Evolutionary conservation across 1,140 invertebrate species (phyloP).

Genomic region (Alviniconcha marisindica): DNA sequence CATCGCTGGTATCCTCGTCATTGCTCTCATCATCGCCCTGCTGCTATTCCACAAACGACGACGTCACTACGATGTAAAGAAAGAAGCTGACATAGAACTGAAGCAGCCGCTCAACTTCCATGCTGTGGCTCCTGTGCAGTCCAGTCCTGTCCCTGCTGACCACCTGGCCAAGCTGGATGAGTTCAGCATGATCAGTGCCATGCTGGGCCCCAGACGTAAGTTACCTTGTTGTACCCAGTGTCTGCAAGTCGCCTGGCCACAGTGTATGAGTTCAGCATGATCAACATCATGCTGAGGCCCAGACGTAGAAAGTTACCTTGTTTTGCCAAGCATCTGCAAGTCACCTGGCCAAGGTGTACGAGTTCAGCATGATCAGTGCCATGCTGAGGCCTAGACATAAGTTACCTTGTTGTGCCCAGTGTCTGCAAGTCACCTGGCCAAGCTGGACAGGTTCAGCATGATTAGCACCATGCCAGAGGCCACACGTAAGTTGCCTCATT

Average conservation of each 20-base stretch:
- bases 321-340: slow-evolving; percentile 42
- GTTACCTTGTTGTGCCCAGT: too few relatives aligned
- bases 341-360: slow-evolving; percentile 69
- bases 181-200: slow-evolving; percentile 70
- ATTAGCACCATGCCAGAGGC: slow-evolving; percentile 64
- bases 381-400: slow-evolving; percentile 61
- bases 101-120: slow-evolving; percentile 64
- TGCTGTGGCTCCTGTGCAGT: not conserved
- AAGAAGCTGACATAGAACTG: slow-evolving; percentile 64
- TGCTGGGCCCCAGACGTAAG: slow-evolving; percentile 61
- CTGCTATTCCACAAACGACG: slow-evolving; percentile 51
- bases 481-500: slow-evolving; percentile 57
- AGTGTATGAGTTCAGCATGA: not conserved
- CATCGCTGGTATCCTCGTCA: slow-evolving; percentile 57
- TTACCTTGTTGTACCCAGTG: too few relatives aligned
- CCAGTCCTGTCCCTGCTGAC: slow-evolving; percentile 49
- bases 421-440: slow-evolving; percentile 61
- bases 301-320: not conserved
- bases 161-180: slow-evolving; percentile 71
- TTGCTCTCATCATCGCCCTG: slow-evolving; percentile 61
- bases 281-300: not conserved
- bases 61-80: slow-evolving; percentile 51
- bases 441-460: slow-evolving; percentile 72
- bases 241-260: too few relatives aligned
- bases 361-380: slow-evolving; percentile 70